These are phyloP conservation scores for Australoheros scitulus DNA, from an alignment of 2,113 vertebrate species.

Conservation along the genomic window DNA sequence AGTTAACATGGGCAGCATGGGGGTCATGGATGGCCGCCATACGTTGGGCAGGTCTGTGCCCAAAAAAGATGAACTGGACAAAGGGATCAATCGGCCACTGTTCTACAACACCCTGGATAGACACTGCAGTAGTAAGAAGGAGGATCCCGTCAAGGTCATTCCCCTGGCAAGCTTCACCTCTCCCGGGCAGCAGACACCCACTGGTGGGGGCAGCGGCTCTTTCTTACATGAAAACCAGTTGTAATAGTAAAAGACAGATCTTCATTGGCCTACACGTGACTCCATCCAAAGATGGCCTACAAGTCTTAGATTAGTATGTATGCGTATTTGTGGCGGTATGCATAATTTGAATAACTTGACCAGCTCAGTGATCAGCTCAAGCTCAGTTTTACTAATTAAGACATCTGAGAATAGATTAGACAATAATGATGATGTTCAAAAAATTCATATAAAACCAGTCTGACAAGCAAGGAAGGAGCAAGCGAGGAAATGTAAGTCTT, in stretches of 20 bases:
- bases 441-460: conserved; percentile 26
- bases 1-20: conserved; percentile 75
- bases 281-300: conserved; percentile 35
- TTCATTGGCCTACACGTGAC: conserved; percentile 40
- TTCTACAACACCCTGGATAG: conserved; percentile 93
- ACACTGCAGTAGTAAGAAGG: conserved; percentile 84
- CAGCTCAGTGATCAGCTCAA: conserved; percentile 37
- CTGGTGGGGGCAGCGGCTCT: conserved; percentile 66
- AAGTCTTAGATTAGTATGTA: conserved; percentile 47
- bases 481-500: conserved; percentile 40
- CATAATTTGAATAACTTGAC: conserved; percentile 39
- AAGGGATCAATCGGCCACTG: conserved; percentile 82
- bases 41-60: conserved; percentile 87
- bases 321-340: conserved; percentile 46
- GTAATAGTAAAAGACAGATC: conserved; percentile 69
- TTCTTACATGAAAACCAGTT: conserved; percentile 91
- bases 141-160: conserved; percentile 91
- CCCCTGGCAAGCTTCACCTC: conserved; percentile 89
- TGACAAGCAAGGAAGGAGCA: conserved; percentile 32
- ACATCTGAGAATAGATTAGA: conserved; percentile 32
- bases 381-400: conserved; percentile 50
- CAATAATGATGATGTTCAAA: conserved; percentile 15
- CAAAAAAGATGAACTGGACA: conserved; percentile 89
- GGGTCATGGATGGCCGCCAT: conserved; percentile 82
- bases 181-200: conserved; percentile 73